Conservation (phyloP, 2,113 vertebrate species). For the Hepsetus odoe region DNA sequence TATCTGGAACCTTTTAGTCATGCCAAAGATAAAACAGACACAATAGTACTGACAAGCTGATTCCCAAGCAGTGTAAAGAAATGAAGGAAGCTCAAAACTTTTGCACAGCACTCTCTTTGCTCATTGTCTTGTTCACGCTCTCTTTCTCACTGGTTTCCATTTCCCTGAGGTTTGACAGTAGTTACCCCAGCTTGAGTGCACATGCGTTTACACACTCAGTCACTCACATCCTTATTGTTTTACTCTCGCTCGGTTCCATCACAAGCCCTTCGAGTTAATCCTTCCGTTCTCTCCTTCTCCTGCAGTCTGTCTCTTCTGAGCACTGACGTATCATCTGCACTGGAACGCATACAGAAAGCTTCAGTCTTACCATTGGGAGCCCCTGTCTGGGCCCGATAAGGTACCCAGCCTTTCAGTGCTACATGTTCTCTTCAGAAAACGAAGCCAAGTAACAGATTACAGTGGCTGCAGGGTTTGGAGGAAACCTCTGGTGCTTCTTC, state of each 20-base stretch:
- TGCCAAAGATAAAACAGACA: too few species aligned
- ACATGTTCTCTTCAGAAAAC: not conserved
- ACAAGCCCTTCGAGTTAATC: not conserved
- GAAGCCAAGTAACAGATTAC: not conserved
- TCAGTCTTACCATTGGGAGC: not conserved
- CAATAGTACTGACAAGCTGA: too few species aligned
- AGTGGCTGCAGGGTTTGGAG: not conserved
- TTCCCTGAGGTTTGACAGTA: not conserved
- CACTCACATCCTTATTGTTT: constrained; percentile 23
- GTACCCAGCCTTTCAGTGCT: not conserved
- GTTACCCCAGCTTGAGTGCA: constrained; percentile 5
- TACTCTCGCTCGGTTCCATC: not conserved
- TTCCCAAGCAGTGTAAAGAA: too few species aligned
- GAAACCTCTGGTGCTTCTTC: not conserved
- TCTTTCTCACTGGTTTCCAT: not conserved
- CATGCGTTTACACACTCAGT: constrained; percentile 12
- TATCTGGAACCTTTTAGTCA: too few species aligned
- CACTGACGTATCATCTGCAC: not conserved
- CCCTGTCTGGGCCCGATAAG: not conserved
- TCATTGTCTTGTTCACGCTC: constrained; percentile 7
- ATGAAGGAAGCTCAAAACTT: too few species aligned
- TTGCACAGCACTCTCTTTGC: too few species aligned
- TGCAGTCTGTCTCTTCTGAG: not conserved
- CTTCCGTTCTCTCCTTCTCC: not conserved
- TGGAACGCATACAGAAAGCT: not conserved